These are phyloP conservation scores for Choristoneura rosaceana DNA, from an alignment of 2,888 invertebrate species.

Conservation along the genomic window DNA sequence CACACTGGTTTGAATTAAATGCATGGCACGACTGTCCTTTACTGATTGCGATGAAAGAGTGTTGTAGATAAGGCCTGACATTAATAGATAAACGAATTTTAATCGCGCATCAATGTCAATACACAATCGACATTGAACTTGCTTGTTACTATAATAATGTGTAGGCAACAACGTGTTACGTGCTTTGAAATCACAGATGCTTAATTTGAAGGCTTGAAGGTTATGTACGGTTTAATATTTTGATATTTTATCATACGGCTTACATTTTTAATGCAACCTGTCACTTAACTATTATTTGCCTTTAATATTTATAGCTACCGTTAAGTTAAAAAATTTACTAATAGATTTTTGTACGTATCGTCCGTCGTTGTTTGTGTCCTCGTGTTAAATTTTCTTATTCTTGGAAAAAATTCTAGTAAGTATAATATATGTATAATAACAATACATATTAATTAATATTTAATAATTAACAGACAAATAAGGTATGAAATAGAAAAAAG, in stretches of 20 bases:
- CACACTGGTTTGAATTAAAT: too few relatives aligned
- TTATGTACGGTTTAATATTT: slow-evolving; percentile 1
- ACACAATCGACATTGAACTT: slow-evolving; percentile 57
- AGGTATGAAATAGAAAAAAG: too few relatives aligned
- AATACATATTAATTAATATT: too few relatives aligned
- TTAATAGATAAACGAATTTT: slow-evolving; percentile 56
- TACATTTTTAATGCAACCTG: neutral
- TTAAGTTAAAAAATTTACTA: neutral
- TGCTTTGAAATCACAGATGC: slow-evolving; percentile 38
- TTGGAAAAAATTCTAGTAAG: too few relatives aligned
- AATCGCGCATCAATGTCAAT: slow-evolving; percentile 58
- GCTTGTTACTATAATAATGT: slow-evolving; percentile 47
- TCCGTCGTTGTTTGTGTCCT: too few relatives aligned
- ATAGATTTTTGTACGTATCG: too few relatives aligned
- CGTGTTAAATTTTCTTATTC: too few relatives aligned
- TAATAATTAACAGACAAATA: too few relatives aligned
- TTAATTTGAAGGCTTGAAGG: slow-evolving; percentile 33
- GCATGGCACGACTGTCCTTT: slow-evolving; percentile 51
- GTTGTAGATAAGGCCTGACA: slow-evolving; percentile 50
- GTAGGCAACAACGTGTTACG: slow-evolving; percentile 25
- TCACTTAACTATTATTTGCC: too few relatives aligned
- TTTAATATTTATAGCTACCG: too few relatives aligned
- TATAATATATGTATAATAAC: too few relatives aligned
- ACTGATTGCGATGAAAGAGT: slow-evolving; percentile 51
- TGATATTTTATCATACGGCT: neutral